Conservation (phyloP, 2,888 invertebrate genomes). For the Epirrhoe alternata region DNA sequence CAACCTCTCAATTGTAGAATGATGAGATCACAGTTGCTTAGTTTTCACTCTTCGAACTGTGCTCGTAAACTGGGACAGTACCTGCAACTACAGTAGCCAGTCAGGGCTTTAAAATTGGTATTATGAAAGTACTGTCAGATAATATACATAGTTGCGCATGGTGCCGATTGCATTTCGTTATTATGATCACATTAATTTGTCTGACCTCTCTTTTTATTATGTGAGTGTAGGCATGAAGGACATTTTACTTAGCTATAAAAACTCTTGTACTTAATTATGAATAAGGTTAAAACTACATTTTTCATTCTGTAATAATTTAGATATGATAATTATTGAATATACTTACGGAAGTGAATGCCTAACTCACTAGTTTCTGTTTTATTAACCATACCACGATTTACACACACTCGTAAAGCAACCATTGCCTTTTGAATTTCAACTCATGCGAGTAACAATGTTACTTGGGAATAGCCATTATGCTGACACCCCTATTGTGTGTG, state of each 20-base stretch:
- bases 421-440: constrained; percentile 65
- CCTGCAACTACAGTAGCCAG: constrained; percentile 66
- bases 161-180: neutral
- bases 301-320: too few species aligned
- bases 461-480: constrained; percentile 55
- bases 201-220: too few species aligned
- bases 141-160: neutral
- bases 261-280: too few species aligned
- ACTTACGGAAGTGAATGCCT: neutral
- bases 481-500: constrained; percentile 51
- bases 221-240: too few species aligned
- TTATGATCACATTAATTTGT: constrained; percentile 3
- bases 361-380: neutral
- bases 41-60: constrained; percentile 40
- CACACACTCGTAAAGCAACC: constrained; percentile 68
- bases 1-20: constrained; percentile 21
- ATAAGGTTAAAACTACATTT: too few species aligned
- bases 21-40: constrained; percentile 39
- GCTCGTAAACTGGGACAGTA: constrained; percentile 67
- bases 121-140: constrained; percentile 55
- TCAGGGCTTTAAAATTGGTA: constrained; percentile 72
- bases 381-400: neutral
- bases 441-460: constrained; percentile 70
- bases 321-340: too few species aligned
- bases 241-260: too few species aligned